Percentiles rank a stretch among this genome's conserved stretches.
phyloP scores from a whole-genome alignment of 1,140 invertebrate genomes.

The Bombus superbus region DNA sequence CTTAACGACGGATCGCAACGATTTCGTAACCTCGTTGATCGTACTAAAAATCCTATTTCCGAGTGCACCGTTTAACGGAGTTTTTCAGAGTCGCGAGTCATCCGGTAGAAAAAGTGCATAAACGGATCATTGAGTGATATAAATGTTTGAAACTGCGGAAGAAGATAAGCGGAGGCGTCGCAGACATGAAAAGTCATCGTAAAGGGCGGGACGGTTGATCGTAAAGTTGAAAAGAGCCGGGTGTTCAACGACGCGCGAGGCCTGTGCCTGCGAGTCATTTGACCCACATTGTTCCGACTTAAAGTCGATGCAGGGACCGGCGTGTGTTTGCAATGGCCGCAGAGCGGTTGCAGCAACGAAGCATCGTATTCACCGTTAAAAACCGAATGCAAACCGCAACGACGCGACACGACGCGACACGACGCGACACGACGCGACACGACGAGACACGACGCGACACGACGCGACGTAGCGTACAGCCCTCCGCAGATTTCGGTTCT shows the following conservation, averaged over 20 bases:
- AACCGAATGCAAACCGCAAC: neutral
- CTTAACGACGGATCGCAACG: neutral
- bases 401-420: neutral
- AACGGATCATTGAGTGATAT: neutral
- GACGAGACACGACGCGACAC: neutral
- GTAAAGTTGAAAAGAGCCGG: conserved; percentile 42
- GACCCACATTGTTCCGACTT: conserved; percentile 40
- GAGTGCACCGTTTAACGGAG: too few relatives aligned
- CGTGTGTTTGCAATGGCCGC: neutral
- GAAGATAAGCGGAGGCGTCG: neutral
- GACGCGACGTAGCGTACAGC: neutral
- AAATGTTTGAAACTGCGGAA: conserved; percentile 27
- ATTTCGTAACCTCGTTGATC: neutral
- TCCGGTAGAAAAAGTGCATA: neutral
- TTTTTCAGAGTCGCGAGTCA: neutral
- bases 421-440: too few relatives aligned
- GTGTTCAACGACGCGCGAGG: conserved; percentile 54
- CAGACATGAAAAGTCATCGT: conserved; percentile 40
- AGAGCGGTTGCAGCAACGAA: neutral
- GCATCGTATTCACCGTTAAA: conserved; percentile 3
- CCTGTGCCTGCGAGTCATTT: conserved; percentile 44
- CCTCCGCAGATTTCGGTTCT: conserved; percentile 26
- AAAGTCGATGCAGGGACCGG: conserved; percentile 15
- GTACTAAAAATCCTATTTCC: too few relatives aligned
- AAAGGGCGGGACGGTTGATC: conserved; percentile 39